A percentile compares a stretch with the other conserved stretches of the same genome.
Conservation (phyloP, 1,140 invertebrate genomes). For the Antheraea mylitta region DNA sequence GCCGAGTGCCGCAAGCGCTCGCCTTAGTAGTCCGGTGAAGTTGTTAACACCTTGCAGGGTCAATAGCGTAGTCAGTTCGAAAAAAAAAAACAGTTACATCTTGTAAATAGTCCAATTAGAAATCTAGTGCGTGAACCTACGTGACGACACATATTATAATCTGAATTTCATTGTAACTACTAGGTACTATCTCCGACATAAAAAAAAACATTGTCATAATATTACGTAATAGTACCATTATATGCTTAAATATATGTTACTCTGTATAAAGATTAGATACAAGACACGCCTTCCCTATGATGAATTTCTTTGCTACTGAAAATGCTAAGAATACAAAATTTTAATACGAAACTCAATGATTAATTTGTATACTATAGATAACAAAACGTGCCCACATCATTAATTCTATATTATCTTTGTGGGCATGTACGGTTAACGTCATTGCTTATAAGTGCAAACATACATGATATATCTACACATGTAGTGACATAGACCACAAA, state of each 20-base stretch:
- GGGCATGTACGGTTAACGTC: conserved; percentile 44
- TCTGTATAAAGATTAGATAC: conserved; percentile 17
- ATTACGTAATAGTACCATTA: not conserved
- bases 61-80: too few relatives aligned
- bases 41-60: too few relatives aligned
- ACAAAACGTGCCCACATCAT: conserved; percentile 12
- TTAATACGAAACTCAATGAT: not conserved
- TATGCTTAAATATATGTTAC: conserved; percentile 8
- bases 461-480: not conserved
- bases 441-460: conserved; percentile 2
- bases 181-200: too few relatives aligned
- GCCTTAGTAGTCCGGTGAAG: too few relatives aligned
- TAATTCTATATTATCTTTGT: conserved; percentile 39
- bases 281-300: conserved; percentile 13
- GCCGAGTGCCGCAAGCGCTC: too few relatives aligned
- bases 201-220: not conserved
- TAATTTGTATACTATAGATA: conserved; percentile 2
- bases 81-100: too few relatives aligned
- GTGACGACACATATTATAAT: too few relatives aligned
- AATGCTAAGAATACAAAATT: not conserved
- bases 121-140: too few relatives aligned
- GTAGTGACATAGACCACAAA: not conserved
- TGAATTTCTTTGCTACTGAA: not conserved
- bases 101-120: too few relatives aligned
- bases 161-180: too few relatives aligned